Evolutionary conservation across 2,113 vertebrate genomes (phyloP), one percentile per base, ranked within the genome.

Genomic region (Irena cyanogastra): DNA sequence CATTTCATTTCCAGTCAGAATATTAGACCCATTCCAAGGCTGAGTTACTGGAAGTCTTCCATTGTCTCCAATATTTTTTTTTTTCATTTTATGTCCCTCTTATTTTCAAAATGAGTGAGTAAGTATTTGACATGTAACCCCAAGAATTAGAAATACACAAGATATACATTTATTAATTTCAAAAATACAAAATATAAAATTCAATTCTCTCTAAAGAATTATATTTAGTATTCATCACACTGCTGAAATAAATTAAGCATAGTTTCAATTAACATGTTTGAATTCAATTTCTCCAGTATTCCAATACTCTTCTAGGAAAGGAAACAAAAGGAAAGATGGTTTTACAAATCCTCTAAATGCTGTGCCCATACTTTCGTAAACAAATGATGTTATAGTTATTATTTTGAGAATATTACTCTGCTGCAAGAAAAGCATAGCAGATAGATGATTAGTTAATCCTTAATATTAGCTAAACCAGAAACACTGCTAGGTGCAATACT

Each of bases 1-100:
- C 66, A 90, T 83, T 95, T 93, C 59, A 93, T 83, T 64, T 92
- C 69, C 60, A 90, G 87, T 45, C 82, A 88, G 70, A 82, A 65
- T 37, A 83, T 35, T 33, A 83, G 21, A 35, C 44, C 57, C 0
- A 0, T 79, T 90, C 69, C 82, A 83, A 93, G 75, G 39, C 7
- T 41, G 28, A 54, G n/a, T 88, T 79, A 91, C 61, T 85, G 54
- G 45, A 95, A 93, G 12, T 52, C 30, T 88, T 94, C 70, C 42
- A 70, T 69, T 14, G 1, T 74, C n/a, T 59, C 30, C 7, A 50
- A 7, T 33, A 4, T 19, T 42, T 80, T 63, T 31, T 54, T 18
- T 75, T 88, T 88, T 59, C 6, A 21, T 77, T 93, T 91, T 60
- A 26, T 83, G 75, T 60, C 31, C 13, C 22, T 90, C 53, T 39